Percentiles rank a stretch among this genome's conserved stretches.
Conservation (phyloP, 1,140 invertebrate genomes). For the Drosophila carrolli region DNA sequence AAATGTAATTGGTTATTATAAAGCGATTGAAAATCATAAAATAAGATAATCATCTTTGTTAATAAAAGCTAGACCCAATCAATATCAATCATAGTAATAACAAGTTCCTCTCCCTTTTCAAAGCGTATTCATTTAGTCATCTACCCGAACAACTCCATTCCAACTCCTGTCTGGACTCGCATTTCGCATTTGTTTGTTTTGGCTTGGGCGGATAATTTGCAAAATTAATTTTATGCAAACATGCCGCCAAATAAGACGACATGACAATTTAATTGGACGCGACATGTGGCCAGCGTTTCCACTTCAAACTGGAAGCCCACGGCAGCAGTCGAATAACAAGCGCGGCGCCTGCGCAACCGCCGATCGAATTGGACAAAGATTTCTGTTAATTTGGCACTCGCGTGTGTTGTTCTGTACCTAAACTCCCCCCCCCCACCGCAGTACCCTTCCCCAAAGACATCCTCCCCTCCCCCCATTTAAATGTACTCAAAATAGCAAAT, state of each 20-base stretch:
- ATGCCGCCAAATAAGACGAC: slow-evolving; percentile 81
- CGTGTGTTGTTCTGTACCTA: slow-evolving; percentile 52
- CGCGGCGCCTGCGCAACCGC: slow-evolving; percentile 65
- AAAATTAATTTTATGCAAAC: slow-evolving; percentile 83
- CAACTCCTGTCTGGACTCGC: slow-evolving; percentile 6
- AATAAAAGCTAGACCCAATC: no score
- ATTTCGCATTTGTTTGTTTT: slow-evolving; percentile 54
- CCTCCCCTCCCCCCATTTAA: slow-evolving; percentile 47
- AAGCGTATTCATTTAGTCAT: slow-evolving; percentile 12
- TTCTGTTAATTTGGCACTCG: slow-evolving; percentile 76
- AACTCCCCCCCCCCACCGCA: slow-evolving; percentile 44
- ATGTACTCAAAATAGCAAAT: slow-evolving; percentile 43
- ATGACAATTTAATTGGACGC: slow-evolving; percentile 83
- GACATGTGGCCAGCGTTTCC: slow-evolving; percentile 73
- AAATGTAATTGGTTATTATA: no score
- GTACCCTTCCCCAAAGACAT: neutral
- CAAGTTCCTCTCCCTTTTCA: neutral
- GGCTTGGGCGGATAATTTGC: slow-evolving; percentile 77
- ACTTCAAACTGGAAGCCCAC: slow-evolving; percentile 47
- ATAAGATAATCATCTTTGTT: no score
- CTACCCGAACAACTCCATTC: slow-evolving; percentile 33
- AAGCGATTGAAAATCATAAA: no score
- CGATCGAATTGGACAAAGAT: slow-evolving; percentile 45
- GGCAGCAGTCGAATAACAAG: slow-evolving; percentile 27
- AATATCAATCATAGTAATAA: neutral